These are phyloP conservation scores for Athene noctua DNA, from an alignment of 2,113 vertebrate species.

Conservation along the genomic window DNA sequence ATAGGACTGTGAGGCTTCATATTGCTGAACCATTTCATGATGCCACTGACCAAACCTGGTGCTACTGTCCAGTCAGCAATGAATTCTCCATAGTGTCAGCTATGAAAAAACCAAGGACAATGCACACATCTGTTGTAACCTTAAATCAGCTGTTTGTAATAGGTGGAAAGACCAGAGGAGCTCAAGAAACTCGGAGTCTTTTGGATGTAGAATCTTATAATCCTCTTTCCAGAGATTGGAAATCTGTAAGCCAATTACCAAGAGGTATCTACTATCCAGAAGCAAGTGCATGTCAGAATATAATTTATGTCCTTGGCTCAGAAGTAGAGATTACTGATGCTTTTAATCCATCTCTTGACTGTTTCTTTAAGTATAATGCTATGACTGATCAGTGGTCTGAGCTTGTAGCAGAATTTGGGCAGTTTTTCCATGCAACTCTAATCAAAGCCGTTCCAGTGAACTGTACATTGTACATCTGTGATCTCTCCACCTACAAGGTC, in stretches of 20 bases:
- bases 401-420: slow-evolving; percentile 93
- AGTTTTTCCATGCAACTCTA: slow-evolving; percentile 94
- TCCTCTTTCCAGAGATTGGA: slow-evolving; percentile 86
- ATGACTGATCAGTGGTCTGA: slow-evolving; percentile 92
- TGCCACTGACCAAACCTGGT: slow-evolving; percentile 92
- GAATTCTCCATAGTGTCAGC: slow-evolving; percentile 80
- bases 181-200: slow-evolving; percentile 81
- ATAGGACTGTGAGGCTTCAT: slow-evolving; percentile 87
- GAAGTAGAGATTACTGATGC: slow-evolving; percentile 91
- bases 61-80: slow-evolving; percentile 88
- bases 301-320: slow-evolving; percentile 93
- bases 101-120: slow-evolving; percentile 91
- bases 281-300: slow-evolving; percentile 85
- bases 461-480: slow-evolving; percentile 90
- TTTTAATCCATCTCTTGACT: slow-evolving; percentile 96
- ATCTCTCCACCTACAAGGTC: slow-evolving; percentile 96
- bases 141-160: slow-evolving; percentile 89
- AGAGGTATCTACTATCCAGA: slow-evolving; percentile 94
- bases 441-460: slow-evolving; percentile 93
- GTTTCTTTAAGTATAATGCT: slow-evolving; percentile 91
- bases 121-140: slow-evolving; percentile 88
- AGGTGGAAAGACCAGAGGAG: slow-evolving; percentile 87
- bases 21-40: slow-evolving; percentile 88
- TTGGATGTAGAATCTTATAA: slow-evolving; percentile 92
- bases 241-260: slow-evolving; percentile 85